A percentile compares a stretch with the other conserved stretches of the same genome.
Evolutionary conservation across 2,797 vertebrate species (phyloP).

Genomic region (Otus scops): DNA sequence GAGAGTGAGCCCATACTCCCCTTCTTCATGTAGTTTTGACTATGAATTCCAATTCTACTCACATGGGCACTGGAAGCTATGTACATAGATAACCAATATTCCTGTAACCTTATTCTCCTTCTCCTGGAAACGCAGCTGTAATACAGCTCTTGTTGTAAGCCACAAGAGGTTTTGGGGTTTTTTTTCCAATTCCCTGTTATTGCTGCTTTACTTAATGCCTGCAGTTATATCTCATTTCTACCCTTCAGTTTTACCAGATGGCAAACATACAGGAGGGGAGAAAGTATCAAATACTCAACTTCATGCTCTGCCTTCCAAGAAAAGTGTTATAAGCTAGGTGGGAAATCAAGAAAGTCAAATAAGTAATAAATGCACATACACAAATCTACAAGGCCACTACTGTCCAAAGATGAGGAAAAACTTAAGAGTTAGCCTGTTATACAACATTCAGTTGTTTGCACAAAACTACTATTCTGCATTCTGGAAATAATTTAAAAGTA

Average conservation of each 20-base stretch:
- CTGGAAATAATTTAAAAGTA: slow-evolving; percentile 33
- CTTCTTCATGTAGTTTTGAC: neutral
- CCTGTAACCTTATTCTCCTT: neutral
- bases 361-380: neutral
- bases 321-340: neutral
- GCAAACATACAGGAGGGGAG: neutral
- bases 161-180: neutral
- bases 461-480: neutral
- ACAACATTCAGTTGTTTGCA: neutral
- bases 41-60: neutral
- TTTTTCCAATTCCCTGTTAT: neutral
- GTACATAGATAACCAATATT: neutral
- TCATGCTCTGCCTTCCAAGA: neutral
- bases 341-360: neutral
- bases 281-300: neutral
- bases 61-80: neutral
- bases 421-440: neutral
- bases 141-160: neutral
- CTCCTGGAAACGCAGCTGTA: neutral
- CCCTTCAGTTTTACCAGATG: neutral
- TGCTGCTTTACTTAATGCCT: neutral
- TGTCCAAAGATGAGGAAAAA: neutral
- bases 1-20: neutral
- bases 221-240: neutral
- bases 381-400: neutral